Evolutionary conservation across 30 jellyfish, hydroid and myxozoan genomes (phyloP), one percentile per base, ranked within the genome.

Genomic region (Hydractinia symbiolongicarpus): DNA sequence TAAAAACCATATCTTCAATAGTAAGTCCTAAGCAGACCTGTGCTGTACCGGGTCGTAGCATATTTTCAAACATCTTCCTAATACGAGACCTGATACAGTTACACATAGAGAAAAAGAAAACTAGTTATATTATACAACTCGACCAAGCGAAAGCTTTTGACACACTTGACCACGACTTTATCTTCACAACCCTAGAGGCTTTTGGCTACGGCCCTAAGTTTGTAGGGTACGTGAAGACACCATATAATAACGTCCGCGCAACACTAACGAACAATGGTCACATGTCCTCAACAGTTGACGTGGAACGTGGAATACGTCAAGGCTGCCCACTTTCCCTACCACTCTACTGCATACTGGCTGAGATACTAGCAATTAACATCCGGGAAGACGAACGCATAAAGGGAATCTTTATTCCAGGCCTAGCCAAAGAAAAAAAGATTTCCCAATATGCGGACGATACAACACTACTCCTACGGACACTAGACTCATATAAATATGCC

Each of bases 1-100:
- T 55, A 55, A 5, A 76, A 8, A 67, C 53, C 13, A 62, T 72
- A 6, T 66, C 60, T 19, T 15, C 56, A 5, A 61, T 86, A 4
- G 17, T 86, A 5, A 19, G 53, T 17, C 76, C 21, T 30, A 86
- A 86, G 52, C 91, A 79, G 58, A 71, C 90, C 10, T 86, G 91
- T 64, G 30, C 83, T 71, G 90, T 67, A 15, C 87, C 95, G 8
- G 91, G 91, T 55, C 9, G 95, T 3, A 61, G 77, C 5, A 79
- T 86, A 7, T 69, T 54, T 67, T 81, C 72, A 71, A 79, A 86
- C 64, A 4, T 72, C 10, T 15, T 50, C 58, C 86, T 81, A 56
- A 11, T 78, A 14, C 61, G 91, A 0, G 90, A 86, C 51, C 9
- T 54, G 49, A 19, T 79, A 16, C 53, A 40, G 6, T 86, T 54